phyloP scores from a whole-genome alignment of 2,888 invertebrate genomes.

The Drosophila hawaiiensis region DNA sequence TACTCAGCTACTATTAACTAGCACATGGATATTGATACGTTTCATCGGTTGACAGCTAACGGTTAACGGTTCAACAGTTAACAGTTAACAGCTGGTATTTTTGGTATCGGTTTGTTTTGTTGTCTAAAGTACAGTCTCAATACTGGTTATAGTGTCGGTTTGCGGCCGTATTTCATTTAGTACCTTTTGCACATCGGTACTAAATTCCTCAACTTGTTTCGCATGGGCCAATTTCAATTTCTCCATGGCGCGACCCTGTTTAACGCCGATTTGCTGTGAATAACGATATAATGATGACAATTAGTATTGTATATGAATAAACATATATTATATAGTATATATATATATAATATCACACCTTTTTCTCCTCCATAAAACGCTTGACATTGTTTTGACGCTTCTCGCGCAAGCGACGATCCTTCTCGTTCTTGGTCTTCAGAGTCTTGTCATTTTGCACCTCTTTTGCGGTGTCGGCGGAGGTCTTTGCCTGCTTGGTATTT shows the following conservation, averaged over 20 bases:
- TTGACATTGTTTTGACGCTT: constrained; percentile 99
- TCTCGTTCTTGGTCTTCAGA: constrained; percentile 97
- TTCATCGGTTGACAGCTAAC: constrained; percentile 41
- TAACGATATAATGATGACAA: constrained; percentile 28
- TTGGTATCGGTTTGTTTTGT: constrained; percentile 31
- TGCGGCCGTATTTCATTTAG: constrained; percentile 80
- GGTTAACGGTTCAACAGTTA: constrained; percentile 20
- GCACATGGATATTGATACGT: constrained; percentile 25
- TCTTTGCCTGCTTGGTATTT: constrained; percentile 97
- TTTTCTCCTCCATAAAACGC: constrained; percentile 98
- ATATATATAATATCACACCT: constrained; percentile 87
- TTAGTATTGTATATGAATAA: constrained; percentile 14
- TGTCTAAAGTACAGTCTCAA: constrained; percentile 85
- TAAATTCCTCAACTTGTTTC: constrained; percentile 95
- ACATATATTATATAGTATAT: too few species aligned
- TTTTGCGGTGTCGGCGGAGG: constrained; percentile 98
- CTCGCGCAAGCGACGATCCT: constrained; percentile 96
- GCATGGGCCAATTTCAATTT: constrained; percentile 96
- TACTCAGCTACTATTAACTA: constrained; percentile 45
- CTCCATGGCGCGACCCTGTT: constrained; percentile 96
- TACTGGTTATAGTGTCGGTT: constrained; percentile 82
- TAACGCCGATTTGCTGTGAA: constrained; percentile 90
- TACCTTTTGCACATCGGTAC: constrained; percentile 94
- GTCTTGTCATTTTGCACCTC: constrained; percentile 98
- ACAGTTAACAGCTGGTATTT: constrained; percentile 14